A percentile compares a stretch with the other conserved stretches of the same genome.
Evolutionary conservation across 2,113 vertebrate genomes (phyloP).

Genomic region (Myotis brandtii): DNA sequence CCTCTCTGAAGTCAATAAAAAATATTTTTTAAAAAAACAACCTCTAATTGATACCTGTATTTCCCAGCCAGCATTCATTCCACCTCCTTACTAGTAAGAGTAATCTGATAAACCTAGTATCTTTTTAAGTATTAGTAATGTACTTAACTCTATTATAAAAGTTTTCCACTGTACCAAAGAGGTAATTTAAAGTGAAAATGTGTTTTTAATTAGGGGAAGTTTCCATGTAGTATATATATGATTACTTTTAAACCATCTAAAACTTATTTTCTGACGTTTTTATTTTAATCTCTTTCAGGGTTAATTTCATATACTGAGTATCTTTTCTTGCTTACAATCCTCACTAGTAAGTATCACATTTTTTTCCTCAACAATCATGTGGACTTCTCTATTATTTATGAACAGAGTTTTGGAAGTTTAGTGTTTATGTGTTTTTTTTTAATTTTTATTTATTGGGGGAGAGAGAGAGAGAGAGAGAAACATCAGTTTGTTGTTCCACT

Average conservation of each 20-base stretch:
- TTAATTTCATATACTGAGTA: constrained; percentile 98
- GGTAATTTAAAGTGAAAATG: constrained; percentile 7
- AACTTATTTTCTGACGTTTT: constrained; percentile 62
- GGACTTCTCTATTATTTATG: not conserved
- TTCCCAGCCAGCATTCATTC: not conserved
- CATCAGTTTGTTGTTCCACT: not conserved
- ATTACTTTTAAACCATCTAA: constrained; percentile 26
- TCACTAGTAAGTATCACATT: constrained; percentile 93
- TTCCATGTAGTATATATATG: not conserved
- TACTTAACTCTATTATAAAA: constrained; percentile 7
- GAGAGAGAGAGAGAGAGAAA: not conserved
- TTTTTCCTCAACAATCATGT: not conserved
- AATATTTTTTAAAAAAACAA: too few species aligned
- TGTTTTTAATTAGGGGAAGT: constrained; percentile 16
- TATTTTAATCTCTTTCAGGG: constrained; percentile 87
- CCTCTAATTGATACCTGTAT: not conserved
- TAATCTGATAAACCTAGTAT: not conserved
- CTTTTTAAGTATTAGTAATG: not conserved
- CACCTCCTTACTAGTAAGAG: not conserved
- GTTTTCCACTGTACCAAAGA: not conserved
- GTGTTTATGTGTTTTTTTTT: not conserved
- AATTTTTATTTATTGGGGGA: not conserved
- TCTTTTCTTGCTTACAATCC: constrained; percentile 96
- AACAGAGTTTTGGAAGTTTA: not conserved
- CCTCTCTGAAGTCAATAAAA: not conserved